A percentile compares a stretch with the other conserved stretches of the same genome.
Evolutionary conservation across 1,140 invertebrate genomes (phyloP).

Genomic region (Acromyrmex charruanus): DNA sequence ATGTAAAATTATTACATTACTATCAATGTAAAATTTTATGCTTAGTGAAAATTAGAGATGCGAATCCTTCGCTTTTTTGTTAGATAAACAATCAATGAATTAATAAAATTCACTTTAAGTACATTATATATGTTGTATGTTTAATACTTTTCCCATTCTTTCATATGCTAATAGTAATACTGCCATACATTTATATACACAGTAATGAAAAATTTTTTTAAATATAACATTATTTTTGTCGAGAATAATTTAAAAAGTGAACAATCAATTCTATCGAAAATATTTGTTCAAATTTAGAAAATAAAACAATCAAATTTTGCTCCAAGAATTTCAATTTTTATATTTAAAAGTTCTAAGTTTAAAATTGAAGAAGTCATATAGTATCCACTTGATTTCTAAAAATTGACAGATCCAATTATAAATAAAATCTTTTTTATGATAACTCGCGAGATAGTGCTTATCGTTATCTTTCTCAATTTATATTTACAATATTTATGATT

Average conservation of each 20-base stretch:
- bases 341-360: neutral
- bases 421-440: neutral
- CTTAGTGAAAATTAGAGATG: slow-evolving; percentile 39
- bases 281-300: neutral
- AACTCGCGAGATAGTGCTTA: neutral
- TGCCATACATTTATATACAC: too few species aligned
- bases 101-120: slow-evolving; percentile 35
- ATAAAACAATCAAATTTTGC: neutral
- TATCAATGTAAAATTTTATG: slow-evolving; percentile 15
- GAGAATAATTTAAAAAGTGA: neutral
- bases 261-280: neutral
- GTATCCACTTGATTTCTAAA: neutral
- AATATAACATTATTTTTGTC: neutral
- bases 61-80: neutral
- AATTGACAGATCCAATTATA: neutral
- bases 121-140: neutral
- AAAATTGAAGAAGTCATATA: neutral
- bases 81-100: slow-evolving; percentile 33
- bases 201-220: neutral
- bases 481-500: neutral
- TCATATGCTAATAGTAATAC: neutral
- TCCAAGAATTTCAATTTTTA: neutral
- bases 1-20: neutral
- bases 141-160: slow-evolving; percentile 2
- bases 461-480: neutral